A percentile compares a stretch with the other conserved stretches of the same genome.
These are phyloP conservation scores for Takifugu flavidus DNA, from an alignment of 2,113 vertebrate species.

Conservation along the genomic window DNA sequence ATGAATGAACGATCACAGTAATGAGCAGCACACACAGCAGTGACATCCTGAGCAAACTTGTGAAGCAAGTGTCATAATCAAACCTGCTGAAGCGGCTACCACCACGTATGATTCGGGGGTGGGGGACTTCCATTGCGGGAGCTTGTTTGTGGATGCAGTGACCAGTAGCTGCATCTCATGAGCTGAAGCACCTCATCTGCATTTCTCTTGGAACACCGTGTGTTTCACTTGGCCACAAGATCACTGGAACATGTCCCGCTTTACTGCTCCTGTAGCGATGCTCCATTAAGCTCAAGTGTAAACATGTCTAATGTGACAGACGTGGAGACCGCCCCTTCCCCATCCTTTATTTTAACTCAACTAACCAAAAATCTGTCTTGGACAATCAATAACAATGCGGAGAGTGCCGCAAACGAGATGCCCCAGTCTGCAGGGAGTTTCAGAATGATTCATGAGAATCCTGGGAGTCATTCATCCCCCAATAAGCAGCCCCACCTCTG, in stretches of 20 bases:
- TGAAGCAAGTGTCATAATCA: too few species aligned
- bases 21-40: slow-evolving; percentile 32
- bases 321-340: too few species aligned
- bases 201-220: slow-evolving; percentile 1
- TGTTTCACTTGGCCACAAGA: slow-evolving; percentile 6
- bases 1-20: slow-evolving; percentile 52
- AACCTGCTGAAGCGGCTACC: too few species aligned
- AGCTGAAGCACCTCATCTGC: slow-evolving; percentile 7
- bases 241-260: slow-evolving; percentile 25
- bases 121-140: neutral
- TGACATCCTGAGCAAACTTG: too few species aligned
- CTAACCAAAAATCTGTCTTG: slow-evolving; percentile 16
- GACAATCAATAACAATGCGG: slow-evolving; percentile 51
- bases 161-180: slow-evolving; percentile 32
- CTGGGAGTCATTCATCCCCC: slow-evolving; percentile 40
- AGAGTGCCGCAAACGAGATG: slow-evolving; percentile 23
- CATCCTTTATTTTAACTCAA: slow-evolving; percentile 1
- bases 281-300: slow-evolving; percentile 22
- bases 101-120: too few species aligned
- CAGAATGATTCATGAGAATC: slow-evolving; percentile 49
- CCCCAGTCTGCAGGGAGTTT: slow-evolving; percentile 6
- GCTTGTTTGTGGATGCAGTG: slow-evolving; percentile 1
- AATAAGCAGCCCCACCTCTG: slow-evolving; percentile 42
- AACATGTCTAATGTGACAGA: too few species aligned
- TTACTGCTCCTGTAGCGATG: slow-evolving; percentile 23